Conservation (phyloP, 2,113 vertebrate species). For the Leucoraja erinaceus region DNA sequence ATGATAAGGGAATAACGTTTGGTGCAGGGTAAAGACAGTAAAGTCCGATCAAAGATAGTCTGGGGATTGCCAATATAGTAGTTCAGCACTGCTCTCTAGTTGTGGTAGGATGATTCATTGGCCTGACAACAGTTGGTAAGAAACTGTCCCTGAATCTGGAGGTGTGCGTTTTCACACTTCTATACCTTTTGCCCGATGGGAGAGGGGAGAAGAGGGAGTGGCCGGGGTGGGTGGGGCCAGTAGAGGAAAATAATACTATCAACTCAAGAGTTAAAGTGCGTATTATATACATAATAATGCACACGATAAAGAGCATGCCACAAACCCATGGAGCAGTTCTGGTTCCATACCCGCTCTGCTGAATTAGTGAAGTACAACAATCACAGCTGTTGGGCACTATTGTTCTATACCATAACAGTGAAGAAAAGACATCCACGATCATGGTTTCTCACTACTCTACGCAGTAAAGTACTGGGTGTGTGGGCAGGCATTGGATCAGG, state of each 20-base stretch:
- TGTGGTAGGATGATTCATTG: too few species aligned
- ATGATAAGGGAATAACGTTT: too few species aligned
- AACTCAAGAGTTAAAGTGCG: background rate
- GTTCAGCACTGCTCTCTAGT: too few species aligned
- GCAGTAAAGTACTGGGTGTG: background rate
- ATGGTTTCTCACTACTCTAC: background rate
- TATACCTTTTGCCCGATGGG: too few species aligned
- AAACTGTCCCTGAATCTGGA: too few species aligned
- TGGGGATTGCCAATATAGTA: too few species aligned
- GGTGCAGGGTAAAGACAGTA: too few species aligned
- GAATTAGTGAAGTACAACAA: background rate
- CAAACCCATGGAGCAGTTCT: background rate
- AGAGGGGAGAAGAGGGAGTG: too few species aligned
- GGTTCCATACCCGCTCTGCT: background rate
- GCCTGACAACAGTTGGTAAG: too few species aligned
- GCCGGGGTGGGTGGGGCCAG: background rate
- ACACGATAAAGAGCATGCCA: background rate
- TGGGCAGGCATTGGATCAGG: background rate
- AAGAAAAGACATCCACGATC: background rate
- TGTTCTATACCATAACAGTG: background rate
- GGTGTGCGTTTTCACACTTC: too few species aligned
- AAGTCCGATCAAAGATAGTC: too few species aligned
- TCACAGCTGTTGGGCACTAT: background rate
- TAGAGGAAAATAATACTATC: background rate
- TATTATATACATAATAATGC: background rate